phyloP scores from a whole-genome alignment of 2,113 vertebrate genomes.

The Pachypanchax playfairii region DNA sequence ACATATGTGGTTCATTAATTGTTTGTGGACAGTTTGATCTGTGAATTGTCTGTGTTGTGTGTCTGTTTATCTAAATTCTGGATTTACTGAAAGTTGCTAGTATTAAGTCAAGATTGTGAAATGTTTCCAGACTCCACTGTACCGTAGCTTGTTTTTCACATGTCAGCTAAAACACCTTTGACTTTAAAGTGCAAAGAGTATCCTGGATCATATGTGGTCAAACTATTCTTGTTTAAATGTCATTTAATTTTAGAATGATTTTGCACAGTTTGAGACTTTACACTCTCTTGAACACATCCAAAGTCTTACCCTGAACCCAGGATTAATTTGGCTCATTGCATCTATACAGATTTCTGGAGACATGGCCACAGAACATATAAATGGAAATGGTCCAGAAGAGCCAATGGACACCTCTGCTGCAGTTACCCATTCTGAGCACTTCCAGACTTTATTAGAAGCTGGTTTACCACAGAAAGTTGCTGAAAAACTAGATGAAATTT shows the following conservation, averaged over 20 bases:
- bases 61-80: conserved; percentile 35
- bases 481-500: conserved; percentile 99
- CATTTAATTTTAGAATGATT: conserved; percentile 11
- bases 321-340: conserved; percentile 95
- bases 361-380: conserved; percentile 99
- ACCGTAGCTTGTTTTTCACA: conserved; percentile 12
- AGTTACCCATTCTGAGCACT: conserved; percentile 99
- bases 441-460: conserved; percentile 99
- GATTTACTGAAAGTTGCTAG: conserved; percentile 37
- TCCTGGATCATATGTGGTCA: not conserved
- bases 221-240: not conserved
- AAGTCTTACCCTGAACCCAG: conserved; percentile 76
- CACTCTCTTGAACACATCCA: conserved; percentile 63
- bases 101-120: conserved; percentile 41
- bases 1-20: too few relatives aligned
- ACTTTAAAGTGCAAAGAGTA: not conserved
- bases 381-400: conserved; percentile 99
- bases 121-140: conserved; percentile 44
- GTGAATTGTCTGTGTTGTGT: conserved; percentile 26
- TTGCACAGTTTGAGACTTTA: conserved; percentile 56
- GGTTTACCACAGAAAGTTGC: conserved; percentile 99
- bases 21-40: conserved; percentile 18
- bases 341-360: conserved; percentile 99
- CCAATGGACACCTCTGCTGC: conserved; percentile 98
- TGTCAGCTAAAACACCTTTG: not conserved